Base-by-base conservation (phyloP, 64 coral and sea anemone species). In the Stichodactyla mertensii region DNA sequence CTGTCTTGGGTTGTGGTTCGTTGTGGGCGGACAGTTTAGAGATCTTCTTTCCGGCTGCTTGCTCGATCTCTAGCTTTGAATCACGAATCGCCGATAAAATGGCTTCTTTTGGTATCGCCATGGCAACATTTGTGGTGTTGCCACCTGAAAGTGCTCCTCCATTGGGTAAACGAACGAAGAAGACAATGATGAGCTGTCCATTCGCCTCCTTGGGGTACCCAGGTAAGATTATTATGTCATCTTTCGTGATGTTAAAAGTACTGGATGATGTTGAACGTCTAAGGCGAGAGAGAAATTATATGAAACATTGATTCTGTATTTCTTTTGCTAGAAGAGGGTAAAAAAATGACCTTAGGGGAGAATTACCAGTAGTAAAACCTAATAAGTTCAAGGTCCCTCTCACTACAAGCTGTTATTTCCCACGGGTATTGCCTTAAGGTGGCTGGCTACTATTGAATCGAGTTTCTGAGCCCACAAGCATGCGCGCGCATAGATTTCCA, bases 141-240 rank as follows among this genome's bases (percentile, higher is more conserved):
- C 16, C 52, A 28, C 7, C n/a, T 20, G 78, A 12, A n/a, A 81
- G 26, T 81, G 36, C 15, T 54, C 18, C 51, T 55, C 51, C 78
- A 54, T 20, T 55, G 16, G 36, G 36, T 55, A 81, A 22, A 15
- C 51, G 45, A 52, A 81, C 53, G n/a, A 53, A 81, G 78, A 81
- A 81, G 52, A 31, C 78, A 55, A 81, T 14, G 51, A 55, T 20
- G 16, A 81, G 78, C 24, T 81, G 78, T 20, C 78, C 78, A 18
- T 54, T 53, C 16, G 19, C 78, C 14, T 81, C 78, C 52, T 81
- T 81, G 11, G 78, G 78, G 78, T 81, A 81, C 52, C 78, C 78
- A 10, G 78, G 78, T 81, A 81, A 81, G 78, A 81, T 55, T 52
- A 19, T 53, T 81, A 81, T 81, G 52, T 81, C 51, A 52, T 81